These are phyloP conservation scores for Lypha dubia DNA, from an alignment of 2,888 invertebrate genomes.

Conservation along the genomic window DNA sequence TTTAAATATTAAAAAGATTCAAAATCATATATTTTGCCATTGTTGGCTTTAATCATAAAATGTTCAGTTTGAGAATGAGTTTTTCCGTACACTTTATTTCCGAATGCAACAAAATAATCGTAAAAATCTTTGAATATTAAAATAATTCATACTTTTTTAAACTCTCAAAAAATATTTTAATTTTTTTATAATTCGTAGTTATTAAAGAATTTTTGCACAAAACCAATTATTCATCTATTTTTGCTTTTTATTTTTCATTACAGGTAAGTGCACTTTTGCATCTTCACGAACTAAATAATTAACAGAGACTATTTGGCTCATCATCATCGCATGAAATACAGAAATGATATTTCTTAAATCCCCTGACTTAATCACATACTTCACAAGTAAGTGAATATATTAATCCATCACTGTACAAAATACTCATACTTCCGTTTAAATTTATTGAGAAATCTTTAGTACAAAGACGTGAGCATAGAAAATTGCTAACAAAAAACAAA, in stretches of 20 bases:
- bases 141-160: too few species aligned
- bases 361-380: neutral
- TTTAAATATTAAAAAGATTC: neutral
- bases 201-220: neutral
- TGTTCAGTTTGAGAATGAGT: too few species aligned
- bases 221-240: neutral
- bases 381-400: slow-evolving; percentile 2
- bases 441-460: neutral
- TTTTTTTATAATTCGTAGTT: too few species aligned
- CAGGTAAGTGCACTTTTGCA: slow-evolving; percentile 28
- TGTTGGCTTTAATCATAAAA: too few species aligned
- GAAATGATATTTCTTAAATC: neutral
- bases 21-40: neutral
- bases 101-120: too few species aligned
- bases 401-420: too few species aligned
- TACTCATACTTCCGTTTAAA: slow-evolving; percentile 9
- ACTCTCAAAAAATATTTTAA: too few species aligned
- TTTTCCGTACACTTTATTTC: too few species aligned
- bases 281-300: neutral
- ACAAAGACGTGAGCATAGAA: slow-evolving; percentile 13
- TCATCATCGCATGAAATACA: neutral
- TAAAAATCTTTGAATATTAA: too few species aligned
- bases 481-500: too few species aligned
- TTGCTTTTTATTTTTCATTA: slow-evolving; percentile 18
- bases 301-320: neutral